These are phyloP conservation scores for Kryptolebias marmoratus DNA, from an alignment of 2,113 vertebrate genomes.

Conservation along the genomic window DNA sequence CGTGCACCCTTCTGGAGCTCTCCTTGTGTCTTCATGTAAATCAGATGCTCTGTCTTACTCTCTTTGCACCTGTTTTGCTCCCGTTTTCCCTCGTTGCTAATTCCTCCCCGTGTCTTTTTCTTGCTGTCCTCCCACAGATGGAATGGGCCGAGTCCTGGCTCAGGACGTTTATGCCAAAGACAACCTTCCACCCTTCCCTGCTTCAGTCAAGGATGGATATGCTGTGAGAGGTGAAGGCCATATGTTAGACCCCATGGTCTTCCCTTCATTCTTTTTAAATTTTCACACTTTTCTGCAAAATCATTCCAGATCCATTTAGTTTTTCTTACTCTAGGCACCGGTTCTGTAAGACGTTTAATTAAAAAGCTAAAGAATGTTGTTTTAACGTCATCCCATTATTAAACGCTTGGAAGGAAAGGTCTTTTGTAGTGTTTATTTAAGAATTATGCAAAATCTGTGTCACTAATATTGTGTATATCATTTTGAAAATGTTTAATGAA, in stretches of 20 bases:
- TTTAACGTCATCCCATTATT: too few species aligned
- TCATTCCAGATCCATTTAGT: not conserved
- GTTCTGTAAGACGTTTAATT: too few species aligned
- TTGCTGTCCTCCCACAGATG: conserved; percentile 82
- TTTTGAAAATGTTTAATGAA: not conserved
- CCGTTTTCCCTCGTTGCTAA: not conserved
- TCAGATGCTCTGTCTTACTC: conserved; percentile 18
- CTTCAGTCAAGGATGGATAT: conserved; percentile 98
- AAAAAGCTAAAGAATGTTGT: too few species aligned
- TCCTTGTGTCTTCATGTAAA: conserved; percentile 36
- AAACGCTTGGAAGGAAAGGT: too few species aligned
- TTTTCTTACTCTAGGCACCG: not conserved
- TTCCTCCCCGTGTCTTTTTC: conserved; percentile 21
- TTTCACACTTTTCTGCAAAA: too few species aligned
- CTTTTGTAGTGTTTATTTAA: too few species aligned
- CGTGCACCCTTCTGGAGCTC: not conserved
- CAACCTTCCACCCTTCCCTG: conserved; percentile 98
- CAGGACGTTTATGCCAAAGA: conserved; percentile 99
- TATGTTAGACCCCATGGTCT: not conserved
- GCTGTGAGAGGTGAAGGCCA: conserved; percentile 92
- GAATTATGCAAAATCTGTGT: too few species aligned
- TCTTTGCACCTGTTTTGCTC: conserved; percentile 14
- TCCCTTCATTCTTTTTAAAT: too few species aligned
- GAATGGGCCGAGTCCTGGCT: conserved; percentile 98
- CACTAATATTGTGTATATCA: too few species aligned